Evolutionary conservation across 2,113 vertebrate genomes (phyloP).

Genomic region (Lophotis ruficrista): DNA sequence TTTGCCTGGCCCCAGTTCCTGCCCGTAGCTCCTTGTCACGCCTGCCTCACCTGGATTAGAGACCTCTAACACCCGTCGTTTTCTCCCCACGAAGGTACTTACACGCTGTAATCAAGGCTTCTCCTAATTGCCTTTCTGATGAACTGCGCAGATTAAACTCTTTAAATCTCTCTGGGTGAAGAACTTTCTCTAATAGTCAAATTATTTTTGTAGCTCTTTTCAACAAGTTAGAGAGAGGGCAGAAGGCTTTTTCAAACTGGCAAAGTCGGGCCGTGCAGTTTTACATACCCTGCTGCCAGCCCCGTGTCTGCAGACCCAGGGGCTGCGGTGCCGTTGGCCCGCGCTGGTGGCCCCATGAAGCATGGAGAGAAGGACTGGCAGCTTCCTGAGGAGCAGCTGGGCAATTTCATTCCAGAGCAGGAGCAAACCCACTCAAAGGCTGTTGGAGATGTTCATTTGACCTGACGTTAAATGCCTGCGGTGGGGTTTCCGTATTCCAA

Average conservation of each 20-base stretch:
- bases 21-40: neutral
- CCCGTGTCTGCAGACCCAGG: too few relatives aligned
- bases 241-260: neutral
- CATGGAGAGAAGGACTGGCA: neutral
- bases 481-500: neutral
- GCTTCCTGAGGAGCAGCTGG: neutral
- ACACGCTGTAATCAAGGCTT: neutral
- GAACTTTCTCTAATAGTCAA: neutral
- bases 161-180: neutral
- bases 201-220: constrained; percentile 13
- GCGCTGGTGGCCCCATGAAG: rapidly evolving
- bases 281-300: rapidly evolving
- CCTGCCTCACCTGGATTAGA: neutral
- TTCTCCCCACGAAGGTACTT: constrained; percentile 7
- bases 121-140: constrained; percentile 19
- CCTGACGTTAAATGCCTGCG: neutral
- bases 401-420: neutral
- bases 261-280: rapidly evolving
- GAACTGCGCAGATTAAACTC: constrained; percentile 36
- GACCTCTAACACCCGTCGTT: neutral
- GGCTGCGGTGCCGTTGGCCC: rapidly evolving
- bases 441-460: neutral
- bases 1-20: neutral
- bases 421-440: neutral
- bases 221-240: too few relatives aligned